A percentile compares a stretch with the other conserved stretches of the same genome.
Conservation (phyloP, 2,888 invertebrate genomes). For the Cephalotes varians region DNA sequence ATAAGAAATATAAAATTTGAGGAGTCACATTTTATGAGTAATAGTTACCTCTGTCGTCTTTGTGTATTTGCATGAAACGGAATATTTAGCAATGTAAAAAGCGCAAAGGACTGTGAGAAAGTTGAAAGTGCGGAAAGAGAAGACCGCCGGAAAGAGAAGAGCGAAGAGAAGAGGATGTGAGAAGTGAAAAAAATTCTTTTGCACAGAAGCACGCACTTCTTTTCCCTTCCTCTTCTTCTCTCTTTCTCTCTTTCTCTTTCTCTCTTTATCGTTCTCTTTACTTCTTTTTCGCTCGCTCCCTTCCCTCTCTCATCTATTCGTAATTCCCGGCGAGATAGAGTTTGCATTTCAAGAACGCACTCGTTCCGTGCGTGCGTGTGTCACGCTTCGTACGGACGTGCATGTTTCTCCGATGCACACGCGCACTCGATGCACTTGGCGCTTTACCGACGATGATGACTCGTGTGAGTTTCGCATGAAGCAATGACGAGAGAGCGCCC, state of each 20-base stretch:
- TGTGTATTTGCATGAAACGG: not conserved
- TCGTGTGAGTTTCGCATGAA: slow-evolving; percentile 21
- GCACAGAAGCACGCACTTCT: slow-evolving; percentile 68
- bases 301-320: slow-evolving; percentile 60
- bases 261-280: not conserved
- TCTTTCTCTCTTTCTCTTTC: not conserved
- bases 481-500: slow-evolving; percentile 3
- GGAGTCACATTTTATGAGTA: not conserved
- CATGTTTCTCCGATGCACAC: slow-evolving; percentile 19
- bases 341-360: slow-evolving; percentile 71
- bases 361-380: slow-evolving; percentile 54
- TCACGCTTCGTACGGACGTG: slow-evolving; percentile 55
- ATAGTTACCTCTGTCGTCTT: not conserved
- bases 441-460: slow-evolving; percentile 12
- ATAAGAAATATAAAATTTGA: not conserved
- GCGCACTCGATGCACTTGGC: slow-evolving; percentile 21
- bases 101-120: slow-evolving; percentile 23
- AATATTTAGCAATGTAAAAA: slow-evolving; percentile 15
- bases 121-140: slow-evolving; percentile 25
- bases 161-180: slow-evolving; percentile 63
- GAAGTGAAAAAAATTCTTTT: slow-evolving; percentile 73
- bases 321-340: slow-evolving; percentile 71
- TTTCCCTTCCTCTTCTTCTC: not conserved
- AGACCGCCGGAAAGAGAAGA: slow-evolving; percentile 48
- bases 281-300: not conserved